Evolutionary conservation across 2,113 vertebrate species (phyloP).

Genomic region (Donacobius atricapilla): DNA sequence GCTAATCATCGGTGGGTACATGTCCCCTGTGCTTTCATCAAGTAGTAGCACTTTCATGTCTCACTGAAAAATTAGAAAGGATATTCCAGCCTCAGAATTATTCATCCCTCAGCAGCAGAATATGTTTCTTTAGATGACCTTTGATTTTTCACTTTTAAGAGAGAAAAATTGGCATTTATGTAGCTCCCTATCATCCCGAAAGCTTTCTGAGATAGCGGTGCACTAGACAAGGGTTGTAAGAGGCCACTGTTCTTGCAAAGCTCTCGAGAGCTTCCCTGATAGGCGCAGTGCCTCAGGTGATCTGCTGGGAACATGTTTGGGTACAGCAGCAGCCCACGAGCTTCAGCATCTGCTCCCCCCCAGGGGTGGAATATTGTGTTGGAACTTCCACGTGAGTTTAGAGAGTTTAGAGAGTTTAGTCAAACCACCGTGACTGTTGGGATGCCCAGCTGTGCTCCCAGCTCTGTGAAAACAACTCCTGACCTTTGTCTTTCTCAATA

Average conservation of each 20-base stretch:
- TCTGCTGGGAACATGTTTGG: not conserved
- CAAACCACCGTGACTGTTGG: accelerated
- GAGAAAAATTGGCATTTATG: not conserved
- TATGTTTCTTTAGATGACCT: conserved; percentile 29
- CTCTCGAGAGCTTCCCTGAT: not conserved
- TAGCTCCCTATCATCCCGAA: not conserved
- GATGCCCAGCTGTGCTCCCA: not conserved
- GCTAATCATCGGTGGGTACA: not conserved
- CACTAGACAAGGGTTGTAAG: not conserved
- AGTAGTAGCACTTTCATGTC: not conserved
- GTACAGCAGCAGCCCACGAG: not conserved
- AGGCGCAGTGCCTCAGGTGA: not conserved
- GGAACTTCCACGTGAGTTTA: not conserved
- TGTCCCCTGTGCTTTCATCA: not conserved
- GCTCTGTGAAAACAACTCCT: not conserved
- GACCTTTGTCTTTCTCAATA: not conserved
- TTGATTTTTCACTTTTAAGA: conserved; percentile 4
- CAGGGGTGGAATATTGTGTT: accelerated
- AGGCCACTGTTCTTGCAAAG: not conserved
- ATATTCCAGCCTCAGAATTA: not conserved
- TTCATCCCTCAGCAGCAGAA: not conserved
- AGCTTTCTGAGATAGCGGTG: not conserved
- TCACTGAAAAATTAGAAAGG: not conserved
- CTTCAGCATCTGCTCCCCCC: not conserved
- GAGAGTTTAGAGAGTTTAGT: not conserved